Base-by-base conservation (phyloP, 2,888 invertebrate genomes). In the Pediacus dermestoides region DNA sequence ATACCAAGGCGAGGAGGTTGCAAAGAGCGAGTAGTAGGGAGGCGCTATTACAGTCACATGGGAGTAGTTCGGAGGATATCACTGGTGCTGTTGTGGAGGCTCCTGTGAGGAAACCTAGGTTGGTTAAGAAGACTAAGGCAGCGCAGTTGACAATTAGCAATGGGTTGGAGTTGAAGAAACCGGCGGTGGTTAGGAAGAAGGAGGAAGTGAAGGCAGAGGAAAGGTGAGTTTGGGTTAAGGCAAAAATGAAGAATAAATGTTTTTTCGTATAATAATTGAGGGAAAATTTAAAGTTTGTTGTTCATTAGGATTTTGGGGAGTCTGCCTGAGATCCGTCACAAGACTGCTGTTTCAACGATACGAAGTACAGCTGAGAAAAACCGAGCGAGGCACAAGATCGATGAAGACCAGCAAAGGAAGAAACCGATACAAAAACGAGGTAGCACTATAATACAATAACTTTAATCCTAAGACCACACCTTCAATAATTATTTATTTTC, bases 41-140 rank as follows among this genome's bases (percentile, higher is more conserved):
- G 50, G 70, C 70, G 27, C 53, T 71, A 18, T 57, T 72, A 10
- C 70, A 71, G 43, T 67, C 68, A 1, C 71, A 71, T 46, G 72
- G 71, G 9, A 74, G 74, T 48, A 74, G 74, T 9, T 74, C 74
- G 0, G 75, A 75, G 55, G 74, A 74, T 57, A 51, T 74, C 13
- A 60, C 68, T 1, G 55, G 59, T 3, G 62, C 56, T 40, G 46
- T 57, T 9, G 30, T 44, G 1, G 67, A 66, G 37, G 52, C 55
- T 14, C 64, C 64, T 6, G 39, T 58, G 1, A 50, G 70, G 16
- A 70, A 69, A 44, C 70, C 67, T n/a, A 55, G 70, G 31, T 44
- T 66, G 42, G 55, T 66, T n/a, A 63, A 62, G 47, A 67, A 66
- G 46, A 64, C 63, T 1, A 69, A 68, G 57, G 50, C 61, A 0